Evolutionary conservation across 1,140 invertebrate genomes (phyloP), one percentile per base, ranked within the genome.

Genomic region (Aphelinus atriplicis): DNA sequence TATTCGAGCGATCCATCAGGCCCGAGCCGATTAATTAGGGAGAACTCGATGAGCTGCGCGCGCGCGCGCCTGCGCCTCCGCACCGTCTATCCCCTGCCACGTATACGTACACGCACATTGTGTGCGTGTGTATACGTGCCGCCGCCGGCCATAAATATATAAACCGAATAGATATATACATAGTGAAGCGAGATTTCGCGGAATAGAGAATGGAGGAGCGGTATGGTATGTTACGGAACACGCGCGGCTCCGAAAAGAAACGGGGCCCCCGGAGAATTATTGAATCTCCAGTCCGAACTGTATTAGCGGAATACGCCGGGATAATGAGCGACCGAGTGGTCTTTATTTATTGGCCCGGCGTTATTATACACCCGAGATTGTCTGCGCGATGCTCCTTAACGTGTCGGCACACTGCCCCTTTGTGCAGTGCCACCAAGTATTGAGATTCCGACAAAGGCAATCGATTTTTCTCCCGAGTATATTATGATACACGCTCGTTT

Each of bases 1-100:
- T 69, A 78, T 26, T 26, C 65, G 55, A 78, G 75, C 77, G 56
- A 76, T 76, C 68, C 70, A 73, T 78, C 77, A 78, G 62, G 68
- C 50, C 53, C 10, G 55, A 71, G 58, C 70, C 65, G 61, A 78
- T 75, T 75, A 76, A 78, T 78, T 76, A 76, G 62, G 71, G 66
- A 6, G 62, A 71, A 66, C 60, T 69, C 43, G 66, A 69, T 68
- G 64, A 75, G 55, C 9, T 51, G 58, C 10, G 57, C 65, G 26
- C 10, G 57, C 65, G 26, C 26, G 26, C 26, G 26, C 26, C 26
- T 26, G 26, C 26, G 26, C 26, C 26, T 26, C 26, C 26, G 26
- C 26, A 26, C 26, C 26, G 26, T 26, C 26, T 26, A 26, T 26
- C 26, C 26, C 26, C 26, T 26, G 26, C 26, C 26, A 26, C 26